Evolutionary conservation across 2,113 vertebrate species (phyloP), one percentile per base, ranked within the genome.

Genomic region (Microtus ochrogaster): DNA sequence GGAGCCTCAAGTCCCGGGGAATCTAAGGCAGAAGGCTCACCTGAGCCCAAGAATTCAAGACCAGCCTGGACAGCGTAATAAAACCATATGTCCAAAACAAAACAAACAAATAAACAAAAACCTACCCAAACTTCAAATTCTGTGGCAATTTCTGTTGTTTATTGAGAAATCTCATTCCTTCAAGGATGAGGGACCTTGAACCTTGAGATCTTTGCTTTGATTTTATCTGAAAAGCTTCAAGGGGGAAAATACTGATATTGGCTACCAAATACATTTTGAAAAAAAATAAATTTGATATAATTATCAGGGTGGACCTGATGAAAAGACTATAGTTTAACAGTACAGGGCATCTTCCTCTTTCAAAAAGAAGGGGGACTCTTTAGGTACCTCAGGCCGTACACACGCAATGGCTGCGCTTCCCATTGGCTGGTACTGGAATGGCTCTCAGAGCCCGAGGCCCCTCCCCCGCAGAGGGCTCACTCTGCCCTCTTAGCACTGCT

Each of bases 211-310:
- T 94, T 96, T 76, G 79, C 78, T 92, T 78, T 70, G n/a, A 94
- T 94, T 93, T 81, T 92, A 94, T 91, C 93, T 94, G 78, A 68
- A 92, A 97, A 89, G 44, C 49, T 65, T 55, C 65, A 97, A 87
- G 33, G 76, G 44, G 44, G 65, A 93, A 95, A 95, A 79, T 44
- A 88, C 73, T 49, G 84, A 61, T 90, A 61, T 63, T 87, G 74
- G 44, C 55, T 7, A 70, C 47, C 44, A 96, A 74, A 47, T 66
- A 84, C 44, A 61, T 87, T 96, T 39, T 91, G 58, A 11, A 65
- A 84, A 55, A 89, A 70, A 93, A 86, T 47, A 78, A 78, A 19
- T 33, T 73, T 41, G 92, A 61, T 52, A n/a, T 41, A 41, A 91
- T 68, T 66, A 30, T 88, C 33, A 88, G 49, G 36, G 58, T 44